A percentile compares a stretch with the other conserved stretches of the same genome.
These are phyloP conservation scores for Heterodera filipjevi DNA, from an alignment of 2,888 invertebrate genomes.

Conservation along the genomic window DNA sequence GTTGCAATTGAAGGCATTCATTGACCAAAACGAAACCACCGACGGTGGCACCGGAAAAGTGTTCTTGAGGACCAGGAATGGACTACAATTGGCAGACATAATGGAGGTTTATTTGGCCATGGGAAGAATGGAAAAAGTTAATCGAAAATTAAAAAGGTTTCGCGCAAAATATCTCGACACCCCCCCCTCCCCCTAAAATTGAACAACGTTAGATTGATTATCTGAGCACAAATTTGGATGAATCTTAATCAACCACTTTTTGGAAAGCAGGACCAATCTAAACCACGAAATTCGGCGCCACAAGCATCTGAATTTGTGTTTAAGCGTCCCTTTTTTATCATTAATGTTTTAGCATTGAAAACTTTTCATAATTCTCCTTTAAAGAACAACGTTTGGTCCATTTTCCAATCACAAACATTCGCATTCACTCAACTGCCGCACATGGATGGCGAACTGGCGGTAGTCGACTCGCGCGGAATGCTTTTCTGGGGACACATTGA, in stretches of 20 bases:
- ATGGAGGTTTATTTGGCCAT: not conserved
- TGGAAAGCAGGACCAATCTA: no score
- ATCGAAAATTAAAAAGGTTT: no score
- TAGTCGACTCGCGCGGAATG: constrained; percentile 32
- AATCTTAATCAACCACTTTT: no score
- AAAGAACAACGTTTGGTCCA: constrained; percentile 17
- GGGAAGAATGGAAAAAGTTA: not conserved
- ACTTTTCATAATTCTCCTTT: not conserved
- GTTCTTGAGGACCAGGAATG: constrained; percentile 35
- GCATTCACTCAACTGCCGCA: constrained; percentile 38
- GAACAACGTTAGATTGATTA: no score
- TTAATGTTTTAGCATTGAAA: not conserved
- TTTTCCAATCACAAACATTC: constrained; percentile 23
- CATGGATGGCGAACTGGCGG: constrained; percentile 36
- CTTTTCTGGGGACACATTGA: constrained; percentile 32
- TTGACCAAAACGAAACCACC: not conserved
- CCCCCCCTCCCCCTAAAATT: no score
- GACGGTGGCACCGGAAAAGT: constrained; percentile 26
- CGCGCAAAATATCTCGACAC: no score
- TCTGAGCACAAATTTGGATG: no score
- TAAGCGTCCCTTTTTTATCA: no score
- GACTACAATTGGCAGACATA: constrained; percentile 26
- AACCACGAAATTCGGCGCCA: no score
- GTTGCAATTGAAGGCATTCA: constrained; percentile 30
- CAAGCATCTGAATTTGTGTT: no score